These are phyloP conservation scores for Aphis craccivora DNA, from an alignment of 1,140 invertebrate species.

Conservation along the genomic window DNA sequence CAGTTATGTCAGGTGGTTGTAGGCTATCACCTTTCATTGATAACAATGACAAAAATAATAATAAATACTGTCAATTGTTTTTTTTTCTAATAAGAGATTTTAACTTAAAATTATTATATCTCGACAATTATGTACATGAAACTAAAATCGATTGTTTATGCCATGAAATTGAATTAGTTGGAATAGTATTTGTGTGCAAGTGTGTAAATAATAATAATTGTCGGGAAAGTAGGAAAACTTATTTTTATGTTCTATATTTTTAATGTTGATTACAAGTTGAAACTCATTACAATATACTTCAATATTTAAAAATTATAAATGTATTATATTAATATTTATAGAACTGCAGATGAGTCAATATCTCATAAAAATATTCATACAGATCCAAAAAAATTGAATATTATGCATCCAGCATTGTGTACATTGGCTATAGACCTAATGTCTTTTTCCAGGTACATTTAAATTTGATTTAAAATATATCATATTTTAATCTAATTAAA, in stretches of 20 bases:
- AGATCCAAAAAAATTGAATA: slow-evolving; percentile 52
- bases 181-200: background rate
- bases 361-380: slow-evolving; percentile 48
- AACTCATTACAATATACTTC: background rate
- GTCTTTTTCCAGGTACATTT: slow-evolving; percentile 46
- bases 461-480: background rate
- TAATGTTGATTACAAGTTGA: background rate
- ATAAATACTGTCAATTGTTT: background rate
- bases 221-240: too few species aligned
- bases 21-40: too few species aligned
- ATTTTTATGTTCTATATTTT: background rate
- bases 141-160: too few species aligned
- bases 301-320: slow-evolving; percentile 14
- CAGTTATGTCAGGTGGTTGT: too few species aligned
- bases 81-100: too few species aligned
- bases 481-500: background rate
- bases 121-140: too few species aligned
- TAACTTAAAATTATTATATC: too few species aligned
- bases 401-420: slow-evolving; percentile 56
- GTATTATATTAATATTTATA: background rate
- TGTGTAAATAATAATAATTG: too few species aligned
- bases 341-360: slow-evolving; percentile 46
- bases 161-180: background rate
- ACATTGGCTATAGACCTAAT: slow-evolving; percentile 57
- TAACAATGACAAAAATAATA: too few species aligned